Base-by-base conservation (phyloP, 2,113 vertebrate genomes). In the Alethe diademata region DNA sequence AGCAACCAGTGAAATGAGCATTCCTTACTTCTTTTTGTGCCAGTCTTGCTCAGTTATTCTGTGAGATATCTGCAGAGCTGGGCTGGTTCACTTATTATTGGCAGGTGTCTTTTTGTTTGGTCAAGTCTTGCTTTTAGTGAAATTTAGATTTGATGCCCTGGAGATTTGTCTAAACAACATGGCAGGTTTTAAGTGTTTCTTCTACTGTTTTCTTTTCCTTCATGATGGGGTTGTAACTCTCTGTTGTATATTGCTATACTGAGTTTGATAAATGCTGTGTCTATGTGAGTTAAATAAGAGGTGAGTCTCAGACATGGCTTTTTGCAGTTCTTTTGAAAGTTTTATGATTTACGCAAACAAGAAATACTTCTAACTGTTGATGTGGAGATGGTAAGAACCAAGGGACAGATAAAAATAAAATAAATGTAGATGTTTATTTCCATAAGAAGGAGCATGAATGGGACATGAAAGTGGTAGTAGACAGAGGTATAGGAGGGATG, bases 151-250 rank as follows among this genome's bases (percentile, higher is more conserved):
- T 31, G 35, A 29, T 45, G 19, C 76, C 19, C 15, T 58, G 80
- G 50, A 78, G 76, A n/a, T 80, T 36, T 47, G 17, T 69, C 66
- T 69, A 40, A 84, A 69, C 26, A 69, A 8, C 17, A 9, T 5
- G 19, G 16, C 57, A 60, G 29, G 16, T 67, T 85, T 65, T 62
- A 61, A 36, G 29, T 36, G 66, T 6, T 33, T 88, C 92, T 82
- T 31, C 7, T 54, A 3, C 31, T 17, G 24, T 80, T 81, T 56
- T 47, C 31, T 35, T 82, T 87, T 66, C 61, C 12, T 84, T 90
- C 29, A 1, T 4, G 9, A 24, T 1, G 1, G 45, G 14, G 14
- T 76, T 78, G 31, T 79, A 82, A 60, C 0, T 2, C 48, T 35
- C 19, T 45, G 22, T 48, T 73, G 11, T 50, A 1, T 38, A 11